Conservation (phyloP, 1,140 invertebrate species). For the Drosophila repleta region DNA sequence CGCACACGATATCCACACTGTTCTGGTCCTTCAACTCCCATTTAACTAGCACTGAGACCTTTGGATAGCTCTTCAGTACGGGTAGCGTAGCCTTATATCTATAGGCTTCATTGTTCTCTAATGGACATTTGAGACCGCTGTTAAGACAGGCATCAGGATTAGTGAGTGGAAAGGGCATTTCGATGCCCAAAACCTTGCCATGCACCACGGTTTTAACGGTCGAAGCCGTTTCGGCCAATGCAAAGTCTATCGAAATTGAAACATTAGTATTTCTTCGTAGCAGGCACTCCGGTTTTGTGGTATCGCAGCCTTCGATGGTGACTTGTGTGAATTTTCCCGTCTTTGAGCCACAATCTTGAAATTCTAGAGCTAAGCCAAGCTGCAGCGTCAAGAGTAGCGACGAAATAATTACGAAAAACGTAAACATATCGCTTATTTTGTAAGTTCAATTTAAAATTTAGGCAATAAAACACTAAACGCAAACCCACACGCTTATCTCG, state of each 20-base stretch:
- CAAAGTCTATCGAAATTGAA: constrained; percentile 86
- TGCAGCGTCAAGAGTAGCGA: constrained; percentile 46
- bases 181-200: constrained; percentile 88
- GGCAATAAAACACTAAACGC: background rate
- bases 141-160: constrained; percentile 88
- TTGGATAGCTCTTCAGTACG: constrained; percentile 87
- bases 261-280: constrained; percentile 87
- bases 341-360: constrained; percentile 85
- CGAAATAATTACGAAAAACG: constrained; percentile 51
- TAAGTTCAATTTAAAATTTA: constrained; percentile 73
- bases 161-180: constrained; percentile 88
- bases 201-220: constrained; percentile 87
- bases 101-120: constrained; percentile 85
- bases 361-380: constrained; percentile 38
- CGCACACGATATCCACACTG: constrained; percentile 87
- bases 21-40: constrained; percentile 88
- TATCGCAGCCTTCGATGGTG: constrained; percentile 85
- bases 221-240: constrained; percentile 64
- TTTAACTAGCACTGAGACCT: constrained; percentile 87
- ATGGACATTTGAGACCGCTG: constrained; percentile 88
- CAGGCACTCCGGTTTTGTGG: constrained; percentile 85
- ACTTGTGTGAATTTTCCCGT: constrained; percentile 85
- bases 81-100: constrained; percentile 87
- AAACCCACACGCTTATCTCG: constrained; percentile 16
- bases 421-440: constrained; percentile 55